A percentile compares a stretch with the other conserved stretches of the same genome.
Evolutionary conservation across 2,113 vertebrate species (phyloP).

Genomic region (Misgurnus mizolepis): DNA sequence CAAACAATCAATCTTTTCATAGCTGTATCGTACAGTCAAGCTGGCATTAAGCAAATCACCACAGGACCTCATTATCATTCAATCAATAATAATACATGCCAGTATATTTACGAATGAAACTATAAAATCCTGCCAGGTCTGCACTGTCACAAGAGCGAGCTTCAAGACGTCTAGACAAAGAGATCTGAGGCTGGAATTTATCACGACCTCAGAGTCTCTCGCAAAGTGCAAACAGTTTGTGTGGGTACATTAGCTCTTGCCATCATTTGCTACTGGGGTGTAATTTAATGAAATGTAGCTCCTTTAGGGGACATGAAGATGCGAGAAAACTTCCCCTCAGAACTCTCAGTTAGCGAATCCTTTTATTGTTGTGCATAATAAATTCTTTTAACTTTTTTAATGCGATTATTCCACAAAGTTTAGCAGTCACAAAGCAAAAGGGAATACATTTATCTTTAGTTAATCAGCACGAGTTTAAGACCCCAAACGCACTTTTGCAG

Average conservation of each 20-base stretch:
- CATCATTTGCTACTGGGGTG: conserved; percentile 47
- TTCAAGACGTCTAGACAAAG: not conserved
- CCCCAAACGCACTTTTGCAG: conserved; percentile 28
- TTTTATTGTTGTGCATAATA: conserved; percentile 37
- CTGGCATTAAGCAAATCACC: too few relatives aligned
- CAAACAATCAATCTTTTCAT: too few relatives aligned
- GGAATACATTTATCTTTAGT: conserved; percentile 51
- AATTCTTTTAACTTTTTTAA: conserved; percentile 51
- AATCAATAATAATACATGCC: too few relatives aligned
- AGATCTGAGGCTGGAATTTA: not conserved
- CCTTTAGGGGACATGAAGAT: conserved; percentile 31
- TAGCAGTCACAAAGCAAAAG: conserved; percentile 26
- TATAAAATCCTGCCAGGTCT: too few relatives aligned
- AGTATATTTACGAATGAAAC: too few relatives aligned
- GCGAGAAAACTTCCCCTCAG: conserved; percentile 45
- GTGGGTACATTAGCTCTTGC: conserved; percentile 40
- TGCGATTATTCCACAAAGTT: conserved; percentile 47
- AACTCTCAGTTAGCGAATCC: conserved; percentile 50
- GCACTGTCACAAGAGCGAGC: too few relatives aligned
- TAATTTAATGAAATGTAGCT: conserved; percentile 48
- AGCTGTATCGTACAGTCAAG: too few relatives aligned
- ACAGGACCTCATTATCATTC: too few relatives aligned
- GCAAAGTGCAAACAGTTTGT: conserved; percentile 9
- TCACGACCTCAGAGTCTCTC: too few relatives aligned
- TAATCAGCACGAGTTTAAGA: conserved; percentile 56